Evolutionary conservation across 2,797 vertebrate species (phyloP).

Genomic region (Danio albolineatus): DNA sequence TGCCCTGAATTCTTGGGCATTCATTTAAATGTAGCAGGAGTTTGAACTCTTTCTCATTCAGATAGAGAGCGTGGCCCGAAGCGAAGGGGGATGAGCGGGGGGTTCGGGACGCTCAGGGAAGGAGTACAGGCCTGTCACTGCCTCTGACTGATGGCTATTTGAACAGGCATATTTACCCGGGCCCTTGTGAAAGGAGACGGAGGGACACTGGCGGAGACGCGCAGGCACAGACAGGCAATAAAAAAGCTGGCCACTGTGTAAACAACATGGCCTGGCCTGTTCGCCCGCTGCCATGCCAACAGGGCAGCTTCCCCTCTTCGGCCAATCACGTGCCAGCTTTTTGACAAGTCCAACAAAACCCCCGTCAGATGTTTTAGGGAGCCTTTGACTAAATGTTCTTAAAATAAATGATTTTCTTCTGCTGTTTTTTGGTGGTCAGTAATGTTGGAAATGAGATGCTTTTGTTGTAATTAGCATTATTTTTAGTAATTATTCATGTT

Average conservation of each 20-base stretch:
- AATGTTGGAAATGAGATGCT: neutral
- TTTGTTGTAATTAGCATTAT: neutral
- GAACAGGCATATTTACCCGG: conserved; percentile 69
- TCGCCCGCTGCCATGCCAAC: conserved; percentile 64
- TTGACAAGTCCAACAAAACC: conserved; percentile 65
- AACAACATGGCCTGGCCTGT: conserved; percentile 61
- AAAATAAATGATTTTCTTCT: conserved; percentile 7
- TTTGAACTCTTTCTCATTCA: conserved; percentile 55
- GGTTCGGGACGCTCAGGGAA: conserved; percentile 47
- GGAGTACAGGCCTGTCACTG: conserved; percentile 57
- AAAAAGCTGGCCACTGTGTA: conserved; percentile 66
- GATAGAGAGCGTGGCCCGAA: conserved; percentile 49
- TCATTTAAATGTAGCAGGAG: conserved; percentile 35
- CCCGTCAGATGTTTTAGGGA: conserved; percentile 54
- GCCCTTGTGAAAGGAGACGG: conserved; percentile 65
- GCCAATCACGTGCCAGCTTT: conserved; percentile 59
- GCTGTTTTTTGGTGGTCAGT: neutral
- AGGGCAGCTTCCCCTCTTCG: conserved; percentile 51
- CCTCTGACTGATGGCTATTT: conserved; percentile 67
- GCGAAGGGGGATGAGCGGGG: conserved; percentile 29
- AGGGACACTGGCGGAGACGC: conserved; percentile 59
- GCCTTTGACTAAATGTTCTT: conserved; percentile 43
- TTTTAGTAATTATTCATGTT: neutral
- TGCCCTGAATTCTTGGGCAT: neutral
- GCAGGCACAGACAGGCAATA: conserved; percentile 64